These are phyloP conservation scores for Agrilus mali DNA, from an alignment of 2,888 invertebrate genomes.

Conservation along the genomic window DNA sequence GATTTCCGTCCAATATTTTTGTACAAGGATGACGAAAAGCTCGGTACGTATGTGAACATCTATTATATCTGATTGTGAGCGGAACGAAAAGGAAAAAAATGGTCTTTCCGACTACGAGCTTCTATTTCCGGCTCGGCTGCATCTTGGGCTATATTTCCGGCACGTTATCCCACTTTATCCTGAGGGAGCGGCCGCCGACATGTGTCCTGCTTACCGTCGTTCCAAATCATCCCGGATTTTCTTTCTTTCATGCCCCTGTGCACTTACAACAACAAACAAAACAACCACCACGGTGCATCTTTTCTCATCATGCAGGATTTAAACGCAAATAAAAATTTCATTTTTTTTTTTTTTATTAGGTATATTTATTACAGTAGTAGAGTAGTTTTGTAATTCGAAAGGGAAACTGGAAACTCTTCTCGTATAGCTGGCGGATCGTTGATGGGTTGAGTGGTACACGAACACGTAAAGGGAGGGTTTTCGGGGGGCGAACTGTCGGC, in stretches of 20 bases:
- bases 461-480: too few relatives aligned
- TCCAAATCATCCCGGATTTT: conserved; percentile 25
- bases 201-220: conserved; percentile 45
- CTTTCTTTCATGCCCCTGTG: conserved; percentile 2
- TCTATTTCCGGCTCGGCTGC: conserved; percentile 39
- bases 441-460: too few relatives aligned
- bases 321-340: conserved; percentile 12
- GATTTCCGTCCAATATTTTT: conserved; percentile 13
- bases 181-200: conserved; percentile 43
- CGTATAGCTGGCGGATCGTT: too few relatives aligned
- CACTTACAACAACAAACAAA: too few relatives aligned
- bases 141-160: conserved; percentile 40
- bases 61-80: conserved; percentile 18
- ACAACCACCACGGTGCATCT: too few relatives aligned
- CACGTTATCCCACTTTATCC: conserved; percentile 44
- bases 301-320: too few relatives aligned
- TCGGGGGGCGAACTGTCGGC: too few relatives aligned
- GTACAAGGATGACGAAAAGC: conserved; percentile 18
- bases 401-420: too few relatives aligned
- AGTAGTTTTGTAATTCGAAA: not conserved
- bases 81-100: conserved; percentile 36
- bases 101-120: conserved; percentile 42
- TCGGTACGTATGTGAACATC: conserved; percentile 19
- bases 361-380: too few relatives aligned
- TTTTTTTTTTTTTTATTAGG: too few relatives aligned